phyloP scores from a whole-genome alignment of 2,888 invertebrate genomes.

The Macaria liturata region DNA sequence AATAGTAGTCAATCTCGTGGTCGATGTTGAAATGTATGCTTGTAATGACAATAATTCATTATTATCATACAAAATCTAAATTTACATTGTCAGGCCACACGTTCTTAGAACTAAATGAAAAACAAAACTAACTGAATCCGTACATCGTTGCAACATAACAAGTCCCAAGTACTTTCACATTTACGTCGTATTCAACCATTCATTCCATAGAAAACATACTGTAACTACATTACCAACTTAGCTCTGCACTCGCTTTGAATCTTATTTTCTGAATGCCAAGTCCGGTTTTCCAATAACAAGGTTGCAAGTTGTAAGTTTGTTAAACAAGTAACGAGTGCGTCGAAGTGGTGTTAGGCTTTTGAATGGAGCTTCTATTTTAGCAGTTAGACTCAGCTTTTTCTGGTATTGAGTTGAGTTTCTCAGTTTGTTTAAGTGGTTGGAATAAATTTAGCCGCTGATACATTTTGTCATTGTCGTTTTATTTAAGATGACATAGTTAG shows the following conservation, averaged over 20 bases:
- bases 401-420: constrained; percentile 14
- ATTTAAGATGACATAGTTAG: no score
- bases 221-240: constrained; percentile 27
- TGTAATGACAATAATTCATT: no score
- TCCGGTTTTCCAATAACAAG: constrained; percentile 15
- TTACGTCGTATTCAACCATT: constrained; percentile 25
- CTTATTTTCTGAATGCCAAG: constrained; percentile 10
- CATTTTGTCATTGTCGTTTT: no score
- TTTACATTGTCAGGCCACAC: no score
- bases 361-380: constrained; percentile 21
- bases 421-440: constrained; percentile 5
- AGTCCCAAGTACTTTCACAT: constrained; percentile 23
- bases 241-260: constrained; percentile 5
- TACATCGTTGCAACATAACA: constrained; percentile 21
- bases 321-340: constrained; percentile 24
- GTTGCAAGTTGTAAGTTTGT: constrained; percentile 23
- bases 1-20: no score
- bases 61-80: no score
- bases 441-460: not conserved
- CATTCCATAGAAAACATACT: constrained; percentile 28
- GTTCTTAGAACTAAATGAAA: not conserved
- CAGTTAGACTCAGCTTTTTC: constrained; percentile 23
- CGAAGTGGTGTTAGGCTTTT: constrained; percentile 27
- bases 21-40: no score
- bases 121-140: constrained; percentile 9